Base-by-base conservation (phyloP, 2,888 invertebrate species). In the Sphecodes monilicornis region DNA sequence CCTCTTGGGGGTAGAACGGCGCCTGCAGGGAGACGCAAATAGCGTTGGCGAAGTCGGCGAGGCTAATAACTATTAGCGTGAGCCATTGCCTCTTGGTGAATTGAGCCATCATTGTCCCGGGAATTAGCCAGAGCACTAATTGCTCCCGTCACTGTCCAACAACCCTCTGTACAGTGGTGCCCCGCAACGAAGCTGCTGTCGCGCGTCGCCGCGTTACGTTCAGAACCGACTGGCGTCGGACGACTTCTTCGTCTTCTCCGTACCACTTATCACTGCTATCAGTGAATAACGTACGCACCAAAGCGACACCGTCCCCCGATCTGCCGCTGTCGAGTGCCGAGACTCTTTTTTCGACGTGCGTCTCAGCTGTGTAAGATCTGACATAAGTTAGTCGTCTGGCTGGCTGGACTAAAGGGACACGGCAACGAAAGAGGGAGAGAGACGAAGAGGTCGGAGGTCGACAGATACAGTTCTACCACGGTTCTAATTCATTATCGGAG, bases 1-100 rank as follows among this genome's bases (percentile, higher is more conserved):
- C 97, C 96, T 98, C 98, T 92, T 96, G 96, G 0, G 98, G 98
- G 94, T 98, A 98, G 94, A 98, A 98, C 0, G 98, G 98, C 2
- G 98, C 98, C 93, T 98, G 98, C 2, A 98, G 95, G 0, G 98
- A 97, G 1, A 98, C 97, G 94, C 98, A 97, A 86, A 98, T 96
- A 3, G 98, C 98, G 93, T 97, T 97, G 91, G 97, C 97, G 94
- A 98, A 98, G 95, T 98, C 97, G 26, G 97, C 97, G 86, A 98
- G 96, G 43, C 97, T 97, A 93, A 98, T 97, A 72, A 97, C 97
- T 60, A 97, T 95, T 69, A 98, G 95, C 1, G 97, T 97, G 90
- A 97, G 94, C 97, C 97, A 97, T 95, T 98, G 98, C 92, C 97
- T 95, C 92, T 95, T 96, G 1, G 97, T 96, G 93, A 97, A 97